Percentiles rank a stretch among this genome's conserved stretches.
These are phyloP conservation scores for Sipha flava DNA, from an alignment of 1,140 invertebrate species.

Conservation along the genomic window DNA sequence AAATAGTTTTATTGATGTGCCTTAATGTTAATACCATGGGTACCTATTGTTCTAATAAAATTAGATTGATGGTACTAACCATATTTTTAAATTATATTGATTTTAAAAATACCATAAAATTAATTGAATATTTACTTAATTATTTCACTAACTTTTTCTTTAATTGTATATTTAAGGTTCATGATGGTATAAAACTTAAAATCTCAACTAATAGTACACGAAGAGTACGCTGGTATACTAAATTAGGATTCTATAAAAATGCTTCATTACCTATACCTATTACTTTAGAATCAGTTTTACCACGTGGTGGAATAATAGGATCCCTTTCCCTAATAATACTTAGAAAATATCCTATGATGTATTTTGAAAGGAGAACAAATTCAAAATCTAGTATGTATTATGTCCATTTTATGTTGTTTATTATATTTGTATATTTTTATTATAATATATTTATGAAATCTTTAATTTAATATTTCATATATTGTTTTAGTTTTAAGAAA, in stretches of 20 bases:
- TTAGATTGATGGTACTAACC: too few species aligned
- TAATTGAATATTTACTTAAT: too few species aligned
- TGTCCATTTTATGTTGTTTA: not conserved
- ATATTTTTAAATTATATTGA: too few species aligned
- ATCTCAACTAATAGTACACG: conserved; percentile 25
- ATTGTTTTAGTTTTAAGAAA: conserved; percentile 22
- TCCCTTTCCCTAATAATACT: conserved; percentile 16
- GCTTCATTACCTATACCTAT: not conserved
- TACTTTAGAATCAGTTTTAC: conserved; percentile 15
- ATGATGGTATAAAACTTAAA: not conserved
- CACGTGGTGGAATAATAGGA: conserved; percentile 11
- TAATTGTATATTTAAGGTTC: not conserved
- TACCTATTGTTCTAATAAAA: too few species aligned
- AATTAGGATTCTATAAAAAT: conserved; percentile 11
- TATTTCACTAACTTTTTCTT: not conserved
- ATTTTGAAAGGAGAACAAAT: conserved; percentile 6
- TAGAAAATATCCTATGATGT: conserved; percentile 15
- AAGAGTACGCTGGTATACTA: conserved; percentile 1
- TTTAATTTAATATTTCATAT: not conserved
- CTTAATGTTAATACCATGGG: too few species aligned
- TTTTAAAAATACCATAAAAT: too few species aligned
- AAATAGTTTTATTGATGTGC: too few species aligned
- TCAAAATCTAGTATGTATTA: conserved; percentile 12
- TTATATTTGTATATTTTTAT: not conserved
- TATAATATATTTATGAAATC: not conserved